These are phyloP conservation scores for Poeciliopsis retropinna DNA, from an alignment of 2,113 vertebrate genomes.

Conservation along the genomic window DNA sequence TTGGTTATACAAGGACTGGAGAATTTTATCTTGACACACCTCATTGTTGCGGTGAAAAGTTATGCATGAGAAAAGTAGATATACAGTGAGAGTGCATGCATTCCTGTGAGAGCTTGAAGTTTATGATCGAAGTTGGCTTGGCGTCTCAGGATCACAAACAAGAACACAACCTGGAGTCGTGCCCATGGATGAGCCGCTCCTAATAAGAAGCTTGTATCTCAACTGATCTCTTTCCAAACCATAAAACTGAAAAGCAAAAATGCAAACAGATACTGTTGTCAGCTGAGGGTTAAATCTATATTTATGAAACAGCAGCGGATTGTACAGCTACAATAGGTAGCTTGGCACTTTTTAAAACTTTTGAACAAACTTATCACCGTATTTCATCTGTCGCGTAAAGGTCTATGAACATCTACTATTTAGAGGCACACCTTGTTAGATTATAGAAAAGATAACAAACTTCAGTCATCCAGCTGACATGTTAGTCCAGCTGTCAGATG, in stretches of 20 bases:
- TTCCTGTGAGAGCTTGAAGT: not conserved
- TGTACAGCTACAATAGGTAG: not conserved
- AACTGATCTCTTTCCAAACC: not conserved
- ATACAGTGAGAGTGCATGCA: not conserved
- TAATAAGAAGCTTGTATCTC: not conserved
- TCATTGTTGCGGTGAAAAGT: not conserved
- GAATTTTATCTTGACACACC: not conserved
- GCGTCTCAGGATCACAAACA: not conserved
- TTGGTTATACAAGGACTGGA: not conserved
- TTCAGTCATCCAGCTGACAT: constrained; percentile 15
- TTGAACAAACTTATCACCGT: not conserved
- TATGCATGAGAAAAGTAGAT: not conserved
- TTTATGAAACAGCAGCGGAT: not conserved
- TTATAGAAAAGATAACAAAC: not conserved
- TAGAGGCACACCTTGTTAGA: not conserved
- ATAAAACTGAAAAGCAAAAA: not conserved
- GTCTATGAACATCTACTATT: not conserved
- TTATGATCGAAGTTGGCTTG: not conserved
- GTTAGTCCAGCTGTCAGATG: constrained; percentile 4
- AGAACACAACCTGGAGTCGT: not conserved
- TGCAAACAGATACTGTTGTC: not conserved
- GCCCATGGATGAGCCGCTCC: not conserved
- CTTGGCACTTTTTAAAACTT: not conserved
- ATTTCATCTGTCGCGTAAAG: not conserved
- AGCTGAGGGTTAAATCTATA: not conserved